Base-by-base conservation (phyloP, 2,797 vertebrate species). In the Falco biarmicus region DNA sequence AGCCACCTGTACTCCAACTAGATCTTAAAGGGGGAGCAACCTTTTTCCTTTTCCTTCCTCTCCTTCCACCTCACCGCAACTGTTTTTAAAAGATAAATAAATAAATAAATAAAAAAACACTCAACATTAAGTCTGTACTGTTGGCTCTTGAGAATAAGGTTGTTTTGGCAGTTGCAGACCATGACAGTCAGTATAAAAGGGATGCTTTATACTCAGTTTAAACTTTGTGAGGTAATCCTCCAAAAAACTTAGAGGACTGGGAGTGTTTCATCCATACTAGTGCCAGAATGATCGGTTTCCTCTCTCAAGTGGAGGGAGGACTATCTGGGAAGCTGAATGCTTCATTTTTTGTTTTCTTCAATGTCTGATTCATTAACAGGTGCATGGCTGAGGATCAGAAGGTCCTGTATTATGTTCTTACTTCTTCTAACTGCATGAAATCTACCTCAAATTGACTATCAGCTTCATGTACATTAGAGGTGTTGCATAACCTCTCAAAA, bases 1-100 rank as follows among this genome's bases (percentile, higher is more conserved):
- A 89, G 76, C 89, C 96, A 96, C 95, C 89, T 97, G 96, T 87
- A 51, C 89, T 85, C 69, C 22, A 63, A 85, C 41, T 84, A 43
- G 34, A 45, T 68, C 90, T 93, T 88, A 70, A 83, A 95, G 79
- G 50, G 28, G 94, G 37, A 95, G 43, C 12, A 89, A 6, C 6
- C 8, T 82, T 79, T 73, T 75, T 45, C 48, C 26, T 86, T 21
- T 66, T 93, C 28, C 28, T 79, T 77, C 77, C 41, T 79, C 50
- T 51, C 45, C 28, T 84, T 87, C 47, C 21, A 56, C 18, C 43
- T 88, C 43, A 83, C 2, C 8, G 66, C 25, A 39, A 10, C 48
- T 48, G 5, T 28, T 65, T 26, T 1, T 34, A 61, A 50, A 71
- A 64, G 29, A 14, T 56, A 37, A 31, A 13, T 41, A 18, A 12